Evolutionary conservation across 2,797 vertebrate species (phyloP).

Genomic region (Chaunax sp.): DNA sequence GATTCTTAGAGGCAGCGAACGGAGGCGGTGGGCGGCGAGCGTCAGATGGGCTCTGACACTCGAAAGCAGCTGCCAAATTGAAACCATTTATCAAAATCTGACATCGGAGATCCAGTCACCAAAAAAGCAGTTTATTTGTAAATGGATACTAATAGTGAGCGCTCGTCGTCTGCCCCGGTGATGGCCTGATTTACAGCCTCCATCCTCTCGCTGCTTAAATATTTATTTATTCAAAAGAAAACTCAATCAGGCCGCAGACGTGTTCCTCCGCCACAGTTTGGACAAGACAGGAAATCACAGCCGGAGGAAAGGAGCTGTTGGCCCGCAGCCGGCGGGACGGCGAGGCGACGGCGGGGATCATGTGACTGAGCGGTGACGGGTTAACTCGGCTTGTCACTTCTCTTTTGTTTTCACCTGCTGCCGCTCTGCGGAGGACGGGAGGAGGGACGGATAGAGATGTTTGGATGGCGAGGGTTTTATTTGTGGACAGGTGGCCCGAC

Average conservation of each 20-base stretch:
- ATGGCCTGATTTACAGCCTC: conserved; percentile 70
- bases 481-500: conserved; percentile 22
- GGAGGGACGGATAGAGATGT: conserved; percentile 35
- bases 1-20: conserved; percentile 79
- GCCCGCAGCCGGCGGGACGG: conserved; percentile 13
- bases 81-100: conserved; percentile 90
- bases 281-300: conserved; percentile 42
- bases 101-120: conserved; percentile 83
- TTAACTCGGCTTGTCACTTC: conserved; percentile 69
- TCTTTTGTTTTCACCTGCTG: conserved; percentile 64
- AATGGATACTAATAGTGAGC: conserved; percentile 86
- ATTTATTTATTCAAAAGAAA: conserved; percentile 83
- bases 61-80: conserved; percentile 87
- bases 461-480: neutral
- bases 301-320: conserved; percentile 12
- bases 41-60: conserved; percentile 84
- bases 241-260: conserved; percentile 75
- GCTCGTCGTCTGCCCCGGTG: conserved; percentile 73
- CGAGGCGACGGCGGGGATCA: conserved; percentile 19
- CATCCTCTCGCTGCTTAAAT: conserved; percentile 51
- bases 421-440: neutral
- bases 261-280: conserved; percentile 26
- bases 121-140: conserved; percentile 87
- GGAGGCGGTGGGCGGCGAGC: conserved; percentile 60
- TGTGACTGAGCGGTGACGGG: conserved; percentile 52